phyloP scores from a whole-genome alignment of 2,113 vertebrate species.

The Pomatostomus ruficeps region DNA sequence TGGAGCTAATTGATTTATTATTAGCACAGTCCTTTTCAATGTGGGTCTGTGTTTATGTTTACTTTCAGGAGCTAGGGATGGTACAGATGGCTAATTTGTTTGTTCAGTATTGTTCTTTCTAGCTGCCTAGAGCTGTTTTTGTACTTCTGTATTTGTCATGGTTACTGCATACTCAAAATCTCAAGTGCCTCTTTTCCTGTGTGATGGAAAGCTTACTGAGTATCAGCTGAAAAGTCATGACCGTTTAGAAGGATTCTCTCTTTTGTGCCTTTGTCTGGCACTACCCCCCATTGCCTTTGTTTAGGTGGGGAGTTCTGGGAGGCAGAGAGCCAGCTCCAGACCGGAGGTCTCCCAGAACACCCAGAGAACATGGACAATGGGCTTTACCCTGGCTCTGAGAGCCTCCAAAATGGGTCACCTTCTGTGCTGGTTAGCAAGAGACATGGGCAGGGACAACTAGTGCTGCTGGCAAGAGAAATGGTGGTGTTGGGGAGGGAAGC shows the following conservation, averaged over 20 bases:
- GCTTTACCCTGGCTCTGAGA: background rate
- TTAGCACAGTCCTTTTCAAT: background rate
- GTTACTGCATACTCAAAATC: slow-evolving; percentile 57
- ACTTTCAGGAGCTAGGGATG: slow-evolving; percentile 45
- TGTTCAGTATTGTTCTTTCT: slow-evolving; percentile 49
- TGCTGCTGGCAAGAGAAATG: background rate
- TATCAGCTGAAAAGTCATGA: background rate
- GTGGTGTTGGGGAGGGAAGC: background rate
- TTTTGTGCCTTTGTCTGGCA: background rate
- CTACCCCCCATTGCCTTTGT: background rate
- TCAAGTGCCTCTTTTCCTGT: slow-evolving; percentile 54
- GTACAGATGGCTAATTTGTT: slow-evolving; percentile 60
- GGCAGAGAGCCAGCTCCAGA: background rate
- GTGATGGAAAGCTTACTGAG: background rate
- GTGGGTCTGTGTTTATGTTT: slow-evolving; percentile 41
- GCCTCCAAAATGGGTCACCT: background rate
- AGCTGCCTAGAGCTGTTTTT: slow-evolving; percentile 57
- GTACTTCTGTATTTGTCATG: slow-evolving; percentile 52
- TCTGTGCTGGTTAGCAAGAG: background rate
- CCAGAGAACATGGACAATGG: background rate
- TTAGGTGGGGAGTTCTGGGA: background rate
- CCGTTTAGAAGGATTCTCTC: background rate
- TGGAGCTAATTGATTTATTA: background rate
- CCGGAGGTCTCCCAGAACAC: background rate
- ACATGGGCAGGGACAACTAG: background rate